Base-by-base conservation (phyloP, 1,140 invertebrate species). In the Triops cancriformis region DNA sequence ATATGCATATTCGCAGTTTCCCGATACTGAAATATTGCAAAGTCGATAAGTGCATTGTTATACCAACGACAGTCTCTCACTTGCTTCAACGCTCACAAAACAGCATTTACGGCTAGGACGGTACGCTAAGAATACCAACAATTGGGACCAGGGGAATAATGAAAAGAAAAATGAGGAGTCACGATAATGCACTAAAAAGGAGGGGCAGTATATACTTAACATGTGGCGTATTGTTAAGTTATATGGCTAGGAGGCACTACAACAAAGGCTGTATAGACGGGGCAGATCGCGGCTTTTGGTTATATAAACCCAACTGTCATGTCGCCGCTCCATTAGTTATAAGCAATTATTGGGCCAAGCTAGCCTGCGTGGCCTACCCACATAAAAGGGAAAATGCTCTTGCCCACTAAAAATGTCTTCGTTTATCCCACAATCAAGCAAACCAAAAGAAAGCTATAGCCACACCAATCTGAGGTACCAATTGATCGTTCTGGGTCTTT, bases 131-230 rank as follows among this genome's bases (percentile, higher is more conserved):
- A 64, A 64, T 23, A 11, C 51, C 51, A 64, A 64, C 51, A 64
- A 64, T 64, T 64, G 51, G 51, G 51, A n/a, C 51, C 51, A 18
- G 6, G n/a, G n/a, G 51, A 3, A 64, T n/a, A 64, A 14, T 1
- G n/a, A 51, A 64, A 11, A 64, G 10, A 64, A 64, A 64, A 64
- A 64, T 23, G 51, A 23, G 23, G 23, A 64, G 51, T 64, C 51
- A 64, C 51, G 51, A 64, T 64, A 64, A 64, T 64, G 51, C 51
- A 64, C n/a, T 64, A 64, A 64, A 64, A 64, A 23, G 51, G 45
- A 64, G 23, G 23, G 51, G 51, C 51, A 14, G 51, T 64, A 64
- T 23, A 64, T 64, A 64, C 23, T n/a, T n/a, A 64, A 64, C 51
- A 64, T 64, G 51, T 64, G 51, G 51, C 51, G 23, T 64, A 64